Evolutionary conservation across 2,797 vertebrate species (phyloP), one percentile per base, ranked within the genome.

Genomic region (Hipposideros larvatus): DNA sequence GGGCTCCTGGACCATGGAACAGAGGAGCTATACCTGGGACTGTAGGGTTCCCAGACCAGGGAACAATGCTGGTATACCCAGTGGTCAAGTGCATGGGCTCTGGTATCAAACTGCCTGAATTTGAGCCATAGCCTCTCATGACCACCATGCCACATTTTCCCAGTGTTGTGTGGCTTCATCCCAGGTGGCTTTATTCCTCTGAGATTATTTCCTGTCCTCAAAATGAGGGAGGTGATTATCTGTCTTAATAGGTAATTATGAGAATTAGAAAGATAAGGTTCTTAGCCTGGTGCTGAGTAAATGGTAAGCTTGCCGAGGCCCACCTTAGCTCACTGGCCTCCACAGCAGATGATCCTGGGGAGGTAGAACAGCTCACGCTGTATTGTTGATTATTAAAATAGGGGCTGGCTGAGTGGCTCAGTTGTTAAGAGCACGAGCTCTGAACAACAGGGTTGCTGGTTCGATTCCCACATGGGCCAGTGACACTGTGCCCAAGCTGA

Each of bases 201-300:
- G 51, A 90, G 31, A 73, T 78, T 57, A 31, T 61, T 86, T 91
- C 74, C 82, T 77, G 9, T 77, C 74, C 68, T 95, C 63, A 18
- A 43, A 43, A n/a, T 78, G 8, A 43, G 21, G 41, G 24, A 53
- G 43, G 28, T 55, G 43, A 59, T 55, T 53, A 21, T 31, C n/a
- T 77, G 16, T 75, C 66, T 70, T 71, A 19, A 43, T 31, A 21
- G 80, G 21, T 73, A n/a, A 24, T 57, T 71, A 14, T 46, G 18
- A 90, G 75, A 51, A 57, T 34, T 73, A 43, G 74, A n/a, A 41
- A 74, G 77, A 68, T 48, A 51, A 37, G 28, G 41, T 11, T 10
- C 57, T 28, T 46, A 66, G 57, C 57, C 19, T 31, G 41, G 55
- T 66, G 51, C 83, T 34, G 8, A 92, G 59, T 84, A 51, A 46